Evolutionary conservation across 2,797 vertebrate genomes (phyloP).

Genomic region (Aphelocoma californica): DNA sequence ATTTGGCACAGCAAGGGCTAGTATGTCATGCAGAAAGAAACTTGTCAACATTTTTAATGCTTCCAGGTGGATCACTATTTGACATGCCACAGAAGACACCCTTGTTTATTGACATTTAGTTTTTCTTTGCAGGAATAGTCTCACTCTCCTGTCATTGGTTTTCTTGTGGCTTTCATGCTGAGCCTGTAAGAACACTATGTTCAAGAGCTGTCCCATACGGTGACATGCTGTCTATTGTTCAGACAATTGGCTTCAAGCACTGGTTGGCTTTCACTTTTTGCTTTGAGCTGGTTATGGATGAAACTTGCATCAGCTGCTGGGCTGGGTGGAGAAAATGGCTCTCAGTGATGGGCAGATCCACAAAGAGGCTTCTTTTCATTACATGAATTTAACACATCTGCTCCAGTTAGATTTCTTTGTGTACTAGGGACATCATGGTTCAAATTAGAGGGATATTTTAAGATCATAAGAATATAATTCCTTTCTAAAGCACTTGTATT

Average conservation of each 20-base stretch:
- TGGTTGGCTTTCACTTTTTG: slow-evolving; percentile 57
- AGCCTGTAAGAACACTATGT: slow-evolving; percentile 10
- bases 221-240: slow-evolving; percentile 40
- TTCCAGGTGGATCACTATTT: slow-evolving; percentile 13
- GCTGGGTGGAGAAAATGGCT: neutral
- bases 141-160: neutral
- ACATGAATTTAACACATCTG: slow-evolving; percentile 65
- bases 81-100: neutral
- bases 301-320: slow-evolving; percentile 23
- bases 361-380: slow-evolving; percentile 48
- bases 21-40: neutral
- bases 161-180: slow-evolving; percentile 34
- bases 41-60: neutral
- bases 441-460: slow-evolving; percentile 72
- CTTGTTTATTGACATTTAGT: neutral
- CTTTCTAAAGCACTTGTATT: slow-evolving; percentile 54
- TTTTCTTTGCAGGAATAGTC: slow-evolving; percentile 23
- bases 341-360: neutral
- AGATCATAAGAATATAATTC: slow-evolving; percentile 64
- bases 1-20: neutral
- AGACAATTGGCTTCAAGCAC: neutral
- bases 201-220: slow-evolving; percentile 24
- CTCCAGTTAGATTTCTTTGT: slow-evolving; percentile 61
- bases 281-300: slow-evolving; percentile 57
- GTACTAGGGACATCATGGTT: slow-evolving; percentile 64